These are phyloP conservation scores for Cranoglanis bouderius DNA, from an alignment of 2,113 vertebrate species.

Conservation along the genomic window DNA sequence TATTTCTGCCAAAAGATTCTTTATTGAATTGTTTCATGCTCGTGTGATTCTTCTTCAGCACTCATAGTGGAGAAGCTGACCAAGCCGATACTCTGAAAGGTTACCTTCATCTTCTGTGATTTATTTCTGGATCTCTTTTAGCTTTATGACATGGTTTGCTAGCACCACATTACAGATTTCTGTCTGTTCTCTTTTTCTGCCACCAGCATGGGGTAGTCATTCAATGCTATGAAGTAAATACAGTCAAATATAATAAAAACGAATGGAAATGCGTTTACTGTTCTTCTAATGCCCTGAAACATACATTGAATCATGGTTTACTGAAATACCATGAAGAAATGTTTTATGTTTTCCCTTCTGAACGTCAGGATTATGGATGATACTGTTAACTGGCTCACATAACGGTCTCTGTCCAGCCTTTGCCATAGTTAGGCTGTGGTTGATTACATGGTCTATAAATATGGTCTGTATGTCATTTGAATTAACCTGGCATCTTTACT, in stretches of 20 bases:
- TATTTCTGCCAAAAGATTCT: not conserved
- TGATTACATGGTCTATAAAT: constrained; percentile 6
- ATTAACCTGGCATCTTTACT: not conserved
- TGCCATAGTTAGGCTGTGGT: not conserved
- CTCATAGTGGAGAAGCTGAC: not conserved
- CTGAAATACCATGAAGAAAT: not conserved
- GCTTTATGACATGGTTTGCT: not conserved
- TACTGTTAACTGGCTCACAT: not conserved
- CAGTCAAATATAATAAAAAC: not conserved
- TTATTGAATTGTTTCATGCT: not conserved
- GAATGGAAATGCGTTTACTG: not conserved
- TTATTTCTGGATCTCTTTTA: not conserved
- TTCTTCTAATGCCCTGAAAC: not conserved
- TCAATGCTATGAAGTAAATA: not conserved
- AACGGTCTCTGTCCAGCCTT: not conserved
- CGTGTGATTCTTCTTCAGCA: not conserved
- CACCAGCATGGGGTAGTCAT: not conserved
- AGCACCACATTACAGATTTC: not conserved
- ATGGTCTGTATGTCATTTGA: not conserved
- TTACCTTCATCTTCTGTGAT: not conserved
- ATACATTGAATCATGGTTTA: not conserved
- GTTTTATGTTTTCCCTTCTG: not conserved
- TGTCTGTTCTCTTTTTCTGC: not conserved
- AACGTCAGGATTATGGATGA: not conserved
- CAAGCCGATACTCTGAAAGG: not conserved